These are phyloP conservation scores for Bellardia pandia DNA, from an alignment of 2,888 invertebrate species.

Conservation along the genomic window DNA sequence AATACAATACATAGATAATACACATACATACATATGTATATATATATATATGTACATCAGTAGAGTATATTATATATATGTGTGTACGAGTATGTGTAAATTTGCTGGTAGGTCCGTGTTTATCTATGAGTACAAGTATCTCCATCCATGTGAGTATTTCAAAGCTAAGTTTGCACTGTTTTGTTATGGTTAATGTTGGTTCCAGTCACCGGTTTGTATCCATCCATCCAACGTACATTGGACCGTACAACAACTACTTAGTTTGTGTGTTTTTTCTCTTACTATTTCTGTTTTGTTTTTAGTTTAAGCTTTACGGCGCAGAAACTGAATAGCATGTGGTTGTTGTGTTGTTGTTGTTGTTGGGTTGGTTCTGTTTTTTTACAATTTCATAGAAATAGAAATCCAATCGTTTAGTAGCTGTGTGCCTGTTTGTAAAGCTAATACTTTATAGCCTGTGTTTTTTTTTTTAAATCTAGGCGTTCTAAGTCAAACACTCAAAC, in stretches of 20 bases:
- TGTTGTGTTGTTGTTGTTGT: not conserved
- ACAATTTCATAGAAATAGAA: constrained; percentile 68
- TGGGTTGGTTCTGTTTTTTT: constrained; percentile 36
- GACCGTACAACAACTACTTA: constrained; percentile 32
- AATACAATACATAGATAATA: not conserved
- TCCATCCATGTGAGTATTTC: constrained; percentile 8
- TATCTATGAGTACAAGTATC: not conserved
- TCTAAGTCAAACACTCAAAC: constrained; percentile 58
- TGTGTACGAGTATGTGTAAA: not conserved
- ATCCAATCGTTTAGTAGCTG: constrained; percentile 43
- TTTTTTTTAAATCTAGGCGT: constrained; percentile 48
- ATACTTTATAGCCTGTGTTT: constrained; percentile 62
- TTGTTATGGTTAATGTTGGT: constrained; percentile 51
- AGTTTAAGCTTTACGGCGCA: constrained; percentile 50
- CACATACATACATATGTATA: not conserved
- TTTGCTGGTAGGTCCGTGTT: constrained; percentile 26
- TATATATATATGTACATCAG: not conserved
- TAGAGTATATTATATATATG: not conserved
- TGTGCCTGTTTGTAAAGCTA: constrained; percentile 45
- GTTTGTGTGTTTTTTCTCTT: constrained; percentile 18
- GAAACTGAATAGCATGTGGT: constrained; percentile 33
- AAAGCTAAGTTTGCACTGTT: constrained; percentile 13
- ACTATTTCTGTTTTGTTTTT: not conserved
- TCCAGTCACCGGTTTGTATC: constrained; percentile 69
- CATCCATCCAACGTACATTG: constrained; percentile 57